Conservation (phyloP, 2,797 vertebrate genomes). For the Sitta carolinensis region DNA sequence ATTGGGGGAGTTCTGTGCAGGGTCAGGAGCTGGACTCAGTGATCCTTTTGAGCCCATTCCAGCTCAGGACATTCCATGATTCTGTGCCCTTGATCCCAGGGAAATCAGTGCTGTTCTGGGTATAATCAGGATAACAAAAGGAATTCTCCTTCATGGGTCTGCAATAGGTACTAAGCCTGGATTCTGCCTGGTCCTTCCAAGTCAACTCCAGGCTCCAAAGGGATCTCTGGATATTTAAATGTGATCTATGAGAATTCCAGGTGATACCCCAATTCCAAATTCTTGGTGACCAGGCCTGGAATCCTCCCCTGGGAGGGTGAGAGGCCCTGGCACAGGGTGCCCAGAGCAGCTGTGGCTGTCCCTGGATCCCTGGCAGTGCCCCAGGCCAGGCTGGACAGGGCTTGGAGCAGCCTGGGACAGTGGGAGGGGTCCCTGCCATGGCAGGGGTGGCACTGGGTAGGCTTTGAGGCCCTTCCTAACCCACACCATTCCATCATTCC, state of each 20-base stretch:
- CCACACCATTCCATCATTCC: not conserved
- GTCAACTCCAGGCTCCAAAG: not conserved
- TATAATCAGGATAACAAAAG: not conserved
- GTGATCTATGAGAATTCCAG: not conserved
- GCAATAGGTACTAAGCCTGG: not conserved
- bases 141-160: not conserved
- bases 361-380: not conserved
- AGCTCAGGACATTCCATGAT: not conserved
- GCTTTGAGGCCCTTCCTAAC: not conserved
- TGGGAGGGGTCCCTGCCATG: not conserved
- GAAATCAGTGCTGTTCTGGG: not conserved
- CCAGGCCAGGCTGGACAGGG: not conserved
- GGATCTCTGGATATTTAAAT: not conserved
- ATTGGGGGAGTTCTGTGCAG: not conserved
- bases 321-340: not conserved
- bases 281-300: not conserved
- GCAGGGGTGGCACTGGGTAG: not conserved
- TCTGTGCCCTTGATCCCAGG: not conserved
- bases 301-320: rapidly evolving
- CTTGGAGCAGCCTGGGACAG: not conserved
- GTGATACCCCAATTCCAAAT: not conserved
- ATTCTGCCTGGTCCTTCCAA: not conserved
- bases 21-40: not conserved
- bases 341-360: not conserved
- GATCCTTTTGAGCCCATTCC: not conserved